Evolutionary conservation across 2,113 vertebrate genomes (phyloP).

Genomic region (Apodemus sylvaticus): DNA sequence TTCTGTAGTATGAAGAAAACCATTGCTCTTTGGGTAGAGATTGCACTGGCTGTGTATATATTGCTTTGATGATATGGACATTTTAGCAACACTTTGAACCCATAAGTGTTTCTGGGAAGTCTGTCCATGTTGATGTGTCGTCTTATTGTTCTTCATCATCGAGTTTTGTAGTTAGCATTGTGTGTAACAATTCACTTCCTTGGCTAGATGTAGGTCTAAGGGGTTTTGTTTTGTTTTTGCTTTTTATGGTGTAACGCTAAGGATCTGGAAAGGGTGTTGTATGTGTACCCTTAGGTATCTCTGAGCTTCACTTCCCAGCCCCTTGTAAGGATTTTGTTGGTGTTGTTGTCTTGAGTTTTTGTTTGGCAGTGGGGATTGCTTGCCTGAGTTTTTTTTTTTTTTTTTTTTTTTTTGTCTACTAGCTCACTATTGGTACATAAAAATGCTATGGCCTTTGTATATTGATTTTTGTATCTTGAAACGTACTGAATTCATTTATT

Average conservation of each 20-base stretch:
- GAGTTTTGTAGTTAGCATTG: neutral
- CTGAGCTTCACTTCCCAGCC: neutral
- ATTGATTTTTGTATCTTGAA: neutral
- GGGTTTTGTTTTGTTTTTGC: neutral
- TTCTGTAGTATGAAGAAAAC: neutral
- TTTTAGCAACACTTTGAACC: neutral
- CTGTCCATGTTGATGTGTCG: neutral
- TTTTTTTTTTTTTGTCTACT: rapidly evolving
- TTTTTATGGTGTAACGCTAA: neutral
- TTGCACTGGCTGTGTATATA: neutral
- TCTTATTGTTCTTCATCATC: neutral
- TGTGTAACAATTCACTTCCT: neutral
- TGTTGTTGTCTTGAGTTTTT: neutral
- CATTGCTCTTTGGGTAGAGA: neutral
- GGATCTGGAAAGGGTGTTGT: neutral
- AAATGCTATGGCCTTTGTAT: neutral
- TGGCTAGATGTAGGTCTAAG: neutral
- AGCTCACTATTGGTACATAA: neutral
- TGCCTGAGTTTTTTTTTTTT: neutral
- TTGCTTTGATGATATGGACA: no score
- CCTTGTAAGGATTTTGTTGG: neutral
- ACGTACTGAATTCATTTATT: neutral
- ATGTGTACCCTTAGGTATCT: no score
- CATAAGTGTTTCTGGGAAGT: no score
- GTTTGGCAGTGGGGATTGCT: neutral